Percentiles rank a stretch among this genome's conserved stretches.
These are phyloP conservation scores for Nomada fabriciana DNA, from an alignment of 2,888 invertebrate genomes.

Conservation along the genomic window DNA sequence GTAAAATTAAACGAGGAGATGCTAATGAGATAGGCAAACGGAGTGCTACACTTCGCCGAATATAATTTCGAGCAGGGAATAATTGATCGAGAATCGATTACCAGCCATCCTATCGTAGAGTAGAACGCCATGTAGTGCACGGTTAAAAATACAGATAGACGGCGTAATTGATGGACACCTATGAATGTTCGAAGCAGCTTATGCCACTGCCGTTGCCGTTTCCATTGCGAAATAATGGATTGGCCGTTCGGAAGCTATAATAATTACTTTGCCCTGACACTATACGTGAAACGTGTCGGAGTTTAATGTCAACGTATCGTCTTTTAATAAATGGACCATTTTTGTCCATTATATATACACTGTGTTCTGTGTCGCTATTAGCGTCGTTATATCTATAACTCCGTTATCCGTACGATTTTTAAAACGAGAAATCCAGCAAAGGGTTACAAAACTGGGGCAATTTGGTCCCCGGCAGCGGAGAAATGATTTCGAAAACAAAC, in stretches of 20 bases:
- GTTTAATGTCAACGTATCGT: not conserved
- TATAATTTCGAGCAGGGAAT: slow-evolving; percentile 30
- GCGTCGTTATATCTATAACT: not conserved
- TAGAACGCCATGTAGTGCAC: not conserved
- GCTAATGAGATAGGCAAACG: slow-evolving; percentile 10
- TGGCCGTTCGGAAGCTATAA: too few relatives aligned
- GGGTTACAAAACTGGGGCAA: slow-evolving; percentile 32
- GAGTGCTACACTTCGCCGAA: not conserved
- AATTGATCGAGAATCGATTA: slow-evolving; percentile 48
- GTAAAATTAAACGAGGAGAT: slow-evolving; percentile 37
- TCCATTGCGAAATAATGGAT: slow-evolving; percentile 1
- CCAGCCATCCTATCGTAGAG: slow-evolving; percentile 19
- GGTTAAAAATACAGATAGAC: not conserved
- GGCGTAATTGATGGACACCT: not conserved
- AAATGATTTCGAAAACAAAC: slow-evolving; percentile 16
- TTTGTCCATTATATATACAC: not conserved
- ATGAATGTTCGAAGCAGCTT: not conserved
- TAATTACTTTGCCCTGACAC: not conserved
- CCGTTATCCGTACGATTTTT: too few relatives aligned
- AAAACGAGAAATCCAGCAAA: not conserved
- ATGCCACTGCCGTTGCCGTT: not conserved
- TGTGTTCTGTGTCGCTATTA: not conserved
- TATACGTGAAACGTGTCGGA: not conserved
- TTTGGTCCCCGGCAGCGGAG: not conserved
- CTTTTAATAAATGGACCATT: slow-evolving; percentile 16